Base-by-base conservation (phyloP, 1,140 invertebrate species). In the Batillaria attramentaria region DNA sequence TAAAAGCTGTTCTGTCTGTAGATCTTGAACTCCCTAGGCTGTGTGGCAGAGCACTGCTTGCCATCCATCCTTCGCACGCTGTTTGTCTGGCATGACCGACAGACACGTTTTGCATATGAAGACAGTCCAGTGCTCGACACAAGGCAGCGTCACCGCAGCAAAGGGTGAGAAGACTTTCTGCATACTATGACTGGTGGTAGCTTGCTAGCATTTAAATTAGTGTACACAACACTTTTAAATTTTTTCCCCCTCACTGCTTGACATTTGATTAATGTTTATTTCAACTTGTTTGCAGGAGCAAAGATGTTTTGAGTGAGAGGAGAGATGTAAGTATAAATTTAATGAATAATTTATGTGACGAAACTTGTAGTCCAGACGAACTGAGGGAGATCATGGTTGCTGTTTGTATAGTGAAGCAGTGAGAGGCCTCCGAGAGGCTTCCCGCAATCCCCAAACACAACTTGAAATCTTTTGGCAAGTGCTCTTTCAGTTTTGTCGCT, bases 31-130 rank as follows among this genome's bases (percentile, higher is more conserved):
- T 95, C 97, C 0, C 95, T 99, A 87, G 96, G 97, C 33, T 95
- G 95, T 31, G 97, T 98, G 1, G 97, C 97, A 1, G 98, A 99
- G 90, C 97, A 99, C 90, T 99, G 98, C 91, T 92, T 99, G 54
- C 98, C 99, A 2, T 99, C 98, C 16, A 93, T 99, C 77, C 91
- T 99, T 62, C 93, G 94, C 77, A 97, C 97, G n/a, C 90, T 99
- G 18, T 97, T 99, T 88, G 95, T 96, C 39, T 99, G 99, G 99
- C 97, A 99, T 89, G 96, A 98, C 83, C 91, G 96, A 46, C 97
- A 98, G 91, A 94, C 97, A 85, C 93, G 92, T 16, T 85, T 88
- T 28, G 39, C 31, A 20, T 65, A 41, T 75, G 92, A 91, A 77
- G 88, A 91, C 28, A 85, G 84, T 33, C 81, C 81, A 24, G 81